Evolutionary conservation across 2,888 invertebrate genomes (phyloP).

Genomic region (Spisula subtruncata): DNA sequence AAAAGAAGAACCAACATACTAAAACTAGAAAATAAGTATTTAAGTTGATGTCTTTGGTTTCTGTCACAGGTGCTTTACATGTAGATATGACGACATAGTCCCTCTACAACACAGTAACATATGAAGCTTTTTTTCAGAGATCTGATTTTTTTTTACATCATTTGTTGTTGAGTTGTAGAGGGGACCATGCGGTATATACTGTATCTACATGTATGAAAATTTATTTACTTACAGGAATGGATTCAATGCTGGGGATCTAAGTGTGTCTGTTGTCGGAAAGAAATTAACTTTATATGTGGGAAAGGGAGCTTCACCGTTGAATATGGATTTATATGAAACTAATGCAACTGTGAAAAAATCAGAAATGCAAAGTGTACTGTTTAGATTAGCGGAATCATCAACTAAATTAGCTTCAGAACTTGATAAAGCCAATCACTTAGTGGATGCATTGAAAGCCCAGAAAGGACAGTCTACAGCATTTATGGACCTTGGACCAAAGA

Average conservation of each 20-base stretch:
- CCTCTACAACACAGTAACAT: too few species aligned
- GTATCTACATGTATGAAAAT: too few species aligned
- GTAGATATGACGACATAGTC: too few species aligned
- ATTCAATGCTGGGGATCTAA: constrained; percentile 79
- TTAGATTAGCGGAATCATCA: constrained; percentile 80
- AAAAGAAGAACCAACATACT: too few species aligned
- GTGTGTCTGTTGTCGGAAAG: constrained; percentile 78
- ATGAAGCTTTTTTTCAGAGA: too few species aligned
- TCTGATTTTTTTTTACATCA: too few species aligned
- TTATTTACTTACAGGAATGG: constrained; percentile 77
- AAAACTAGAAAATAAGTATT: too few species aligned
- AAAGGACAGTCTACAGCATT: constrained; percentile 71
- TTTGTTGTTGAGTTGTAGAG: too few species aligned
- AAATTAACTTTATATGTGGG: constrained; percentile 82
- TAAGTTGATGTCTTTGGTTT: too few species aligned
- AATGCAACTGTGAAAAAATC: constrained; percentile 83
- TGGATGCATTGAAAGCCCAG: constrained; percentile 79
- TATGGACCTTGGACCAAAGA: constrained; percentile 80
- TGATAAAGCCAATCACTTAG: constrained; percentile 78
- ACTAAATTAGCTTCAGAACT: constrained; percentile 78
- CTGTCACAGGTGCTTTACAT: too few species aligned
- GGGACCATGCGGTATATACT: too few species aligned
- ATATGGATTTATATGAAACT: constrained; percentile 83
- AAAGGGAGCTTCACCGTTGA: constrained; percentile 76
- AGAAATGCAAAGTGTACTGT: constrained; percentile 82